These are phyloP conservation scores for Mya arenaria DNA, from an alignment of 1,140 invertebrate genomes.

Conservation along the genomic window DNA sequence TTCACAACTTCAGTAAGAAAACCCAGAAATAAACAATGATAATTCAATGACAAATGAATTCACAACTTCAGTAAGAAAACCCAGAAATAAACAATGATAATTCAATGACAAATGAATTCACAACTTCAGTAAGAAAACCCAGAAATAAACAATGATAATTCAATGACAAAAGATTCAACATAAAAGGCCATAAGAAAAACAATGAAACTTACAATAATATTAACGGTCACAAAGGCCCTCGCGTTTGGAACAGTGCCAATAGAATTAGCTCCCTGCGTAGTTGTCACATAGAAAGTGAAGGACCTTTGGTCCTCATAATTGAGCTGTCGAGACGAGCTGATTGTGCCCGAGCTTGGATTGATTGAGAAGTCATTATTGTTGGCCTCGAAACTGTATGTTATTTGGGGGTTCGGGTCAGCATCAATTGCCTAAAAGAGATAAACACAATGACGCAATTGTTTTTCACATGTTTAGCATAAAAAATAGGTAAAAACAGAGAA, in stretches of 20 bases:
- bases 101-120: no score
- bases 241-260: not conserved
- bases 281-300: conserved; percentile 67
- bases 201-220: conserved; percentile 61
- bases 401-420: conserved; percentile 54
- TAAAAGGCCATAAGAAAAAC: not conserved
- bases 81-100: no score
- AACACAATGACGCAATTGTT: no score
- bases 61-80: no score
- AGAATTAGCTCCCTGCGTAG: conserved; percentile 57
- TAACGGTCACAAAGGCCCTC: conserved; percentile 54
- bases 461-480: not conserved
- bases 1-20: no score
- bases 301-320: conserved; percentile 63
- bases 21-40: no score
- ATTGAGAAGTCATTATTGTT: conserved; percentile 56
- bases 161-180: no score
- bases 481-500: not conserved
- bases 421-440: conserved; percentile 64
- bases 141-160: no score
- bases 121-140: no score
- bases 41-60: no score
- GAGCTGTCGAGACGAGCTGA: conserved; percentile 52
- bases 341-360: conserved; percentile 40
- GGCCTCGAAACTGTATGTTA: conserved; percentile 17